Conservation (phyloP, 2,888 invertebrate genomes). For the Metopia argyrocephala region DNA sequence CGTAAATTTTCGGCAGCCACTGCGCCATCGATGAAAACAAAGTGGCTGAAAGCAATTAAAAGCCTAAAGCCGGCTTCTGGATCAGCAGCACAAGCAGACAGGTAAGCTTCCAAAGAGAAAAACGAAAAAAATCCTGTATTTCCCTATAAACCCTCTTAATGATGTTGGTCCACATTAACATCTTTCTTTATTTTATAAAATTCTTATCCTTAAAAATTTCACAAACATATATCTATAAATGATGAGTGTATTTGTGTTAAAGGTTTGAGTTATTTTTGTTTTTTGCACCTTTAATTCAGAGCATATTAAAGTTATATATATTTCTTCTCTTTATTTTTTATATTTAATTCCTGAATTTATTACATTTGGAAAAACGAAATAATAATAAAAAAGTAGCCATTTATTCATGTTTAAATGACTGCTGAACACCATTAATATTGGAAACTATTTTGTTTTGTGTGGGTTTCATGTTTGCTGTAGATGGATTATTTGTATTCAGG, state of each 20-base stretch:
- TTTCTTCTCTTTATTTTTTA: neutral
- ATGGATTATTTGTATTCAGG: slow-evolving; percentile 29
- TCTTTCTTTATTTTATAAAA: too few relatives aligned
- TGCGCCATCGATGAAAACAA: slow-evolving; percentile 95
- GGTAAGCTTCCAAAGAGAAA: slow-evolving; percentile 80
- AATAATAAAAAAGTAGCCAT: neutral
- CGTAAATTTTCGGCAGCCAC: slow-evolving; percentile 92
- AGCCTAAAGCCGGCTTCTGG: slow-evolving; percentile 91
- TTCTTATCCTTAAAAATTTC: too few relatives aligned
- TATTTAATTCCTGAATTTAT: slow-evolving; percentile 38
- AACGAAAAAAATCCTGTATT: neutral
- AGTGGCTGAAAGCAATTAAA: slow-evolving; percentile 98
- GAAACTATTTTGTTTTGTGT: slow-evolving; percentile 61
- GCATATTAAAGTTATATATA: slow-evolving; percentile 4
- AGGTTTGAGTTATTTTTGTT: neutral
- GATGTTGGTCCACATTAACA: too few relatives aligned
- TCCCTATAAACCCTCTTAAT: too few relatives aligned
- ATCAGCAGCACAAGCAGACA: slow-evolving; percentile 80
- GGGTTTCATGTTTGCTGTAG: neutral
- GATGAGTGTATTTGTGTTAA: neutral
- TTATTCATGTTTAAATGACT: neutral
- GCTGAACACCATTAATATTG: slow-evolving; percentile 38
- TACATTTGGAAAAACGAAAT: neutral
- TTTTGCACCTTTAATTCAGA: neutral
- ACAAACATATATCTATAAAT: too few relatives aligned